Evolutionary conservation across 2,797 vertebrate genomes (phyloP).

Genomic region (Anisognathus igniventris): DNA sequence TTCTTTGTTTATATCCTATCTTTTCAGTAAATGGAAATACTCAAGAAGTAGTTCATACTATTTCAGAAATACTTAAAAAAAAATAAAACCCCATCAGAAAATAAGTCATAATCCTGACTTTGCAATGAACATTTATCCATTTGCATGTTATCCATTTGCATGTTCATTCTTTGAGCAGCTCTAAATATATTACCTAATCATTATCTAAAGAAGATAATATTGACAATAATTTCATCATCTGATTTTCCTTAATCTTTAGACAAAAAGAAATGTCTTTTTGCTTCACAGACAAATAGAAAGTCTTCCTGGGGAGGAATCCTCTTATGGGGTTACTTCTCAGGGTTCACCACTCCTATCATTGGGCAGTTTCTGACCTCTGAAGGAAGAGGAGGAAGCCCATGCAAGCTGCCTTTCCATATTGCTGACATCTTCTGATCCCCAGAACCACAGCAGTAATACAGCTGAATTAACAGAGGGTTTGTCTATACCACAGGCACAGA

Average conservation of each 20-base stretch:
- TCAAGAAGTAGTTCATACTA: neutral
- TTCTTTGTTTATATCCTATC: neutral
- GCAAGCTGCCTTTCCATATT: accelerated
- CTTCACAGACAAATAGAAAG: neutral
- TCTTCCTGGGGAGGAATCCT: neutral
- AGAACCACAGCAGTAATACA: neutral
- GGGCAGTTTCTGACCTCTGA: neutral
- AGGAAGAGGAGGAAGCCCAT: neutral
- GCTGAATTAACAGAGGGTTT: conserved; percentile 6
- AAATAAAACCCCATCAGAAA: neutral
- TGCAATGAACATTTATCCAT: neutral
- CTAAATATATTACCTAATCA: neutral
- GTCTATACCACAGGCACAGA: neutral
- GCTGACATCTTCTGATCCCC: neutral
- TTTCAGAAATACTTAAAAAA: neutral
- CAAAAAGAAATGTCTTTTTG: neutral
- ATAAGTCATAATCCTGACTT: neutral
- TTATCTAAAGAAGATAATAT: neutral
- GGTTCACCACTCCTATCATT: neutral
- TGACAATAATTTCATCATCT: neutral
- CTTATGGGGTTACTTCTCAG: neutral
- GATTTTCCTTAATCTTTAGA: neutral
- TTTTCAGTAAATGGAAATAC: neutral
- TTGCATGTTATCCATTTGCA: neutral
- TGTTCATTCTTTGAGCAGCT: neutral